Percentiles rank a stretch among this genome's conserved stretches.
Evolutionary conservation across 2,113 vertebrate species (phyloP).

Genomic region (Paradisaea rubra): DNA sequence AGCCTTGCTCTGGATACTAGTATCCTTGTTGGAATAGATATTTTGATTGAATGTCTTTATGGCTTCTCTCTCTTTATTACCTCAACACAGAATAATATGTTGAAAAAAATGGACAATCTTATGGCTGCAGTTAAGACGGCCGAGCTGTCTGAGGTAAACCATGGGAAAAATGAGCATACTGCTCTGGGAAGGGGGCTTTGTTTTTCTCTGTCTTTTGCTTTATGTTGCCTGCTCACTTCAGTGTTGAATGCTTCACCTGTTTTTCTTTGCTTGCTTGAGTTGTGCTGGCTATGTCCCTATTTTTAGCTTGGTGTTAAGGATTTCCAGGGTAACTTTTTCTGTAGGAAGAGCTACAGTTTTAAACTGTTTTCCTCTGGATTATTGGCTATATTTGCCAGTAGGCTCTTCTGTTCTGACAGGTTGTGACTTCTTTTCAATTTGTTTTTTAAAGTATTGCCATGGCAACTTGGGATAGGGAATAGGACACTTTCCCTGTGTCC

Average conservation of each 20-base stretch:
- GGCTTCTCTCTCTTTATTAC: not conserved
- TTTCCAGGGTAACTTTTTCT: not conserved
- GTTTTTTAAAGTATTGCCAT: not conserved
- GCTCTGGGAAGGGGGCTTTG: not conserved
- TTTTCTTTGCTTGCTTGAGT: not conserved
- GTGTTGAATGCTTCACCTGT: not conserved
- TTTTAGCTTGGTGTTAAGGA: not conserved
- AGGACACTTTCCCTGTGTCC: not conserved
- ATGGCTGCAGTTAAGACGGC: slow-evolving; percentile 2
- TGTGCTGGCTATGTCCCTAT: not conserved
- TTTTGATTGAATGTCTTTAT: not conserved
- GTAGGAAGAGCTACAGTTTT: not conserved
- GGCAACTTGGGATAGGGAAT: not conserved
- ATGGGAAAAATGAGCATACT: not conserved
- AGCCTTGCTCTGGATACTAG: not conserved
- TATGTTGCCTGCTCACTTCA: not conserved
- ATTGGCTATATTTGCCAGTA: not conserved
- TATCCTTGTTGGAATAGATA: not conserved
- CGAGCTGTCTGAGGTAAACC: slow-evolving; percentile 20
- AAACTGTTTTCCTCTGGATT: not conserved
- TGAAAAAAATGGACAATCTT: slow-evolving; percentile 35
- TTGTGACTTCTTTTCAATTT: not conserved
- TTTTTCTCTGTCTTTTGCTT: not conserved
- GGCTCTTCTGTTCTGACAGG: not conserved
- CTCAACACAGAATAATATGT: not conserved